A percentile compares a stretch with the other conserved stretches of the same genome.
Conservation (phyloP, 2,888 invertebrate genomes). For the Syrphus vitripennis region DNA sequence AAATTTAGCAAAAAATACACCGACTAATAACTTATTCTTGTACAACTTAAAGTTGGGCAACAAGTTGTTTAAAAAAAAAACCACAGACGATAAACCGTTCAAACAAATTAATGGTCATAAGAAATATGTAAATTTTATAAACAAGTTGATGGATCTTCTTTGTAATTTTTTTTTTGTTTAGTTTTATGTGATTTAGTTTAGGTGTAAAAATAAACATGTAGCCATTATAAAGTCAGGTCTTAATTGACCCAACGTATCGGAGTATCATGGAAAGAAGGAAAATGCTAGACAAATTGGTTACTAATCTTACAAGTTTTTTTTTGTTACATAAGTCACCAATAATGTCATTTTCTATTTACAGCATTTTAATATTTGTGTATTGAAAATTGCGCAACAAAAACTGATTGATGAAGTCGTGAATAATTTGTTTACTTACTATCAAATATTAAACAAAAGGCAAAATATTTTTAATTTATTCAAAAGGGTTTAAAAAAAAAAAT, state of each 20-base stretch:
- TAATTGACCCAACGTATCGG: not conserved
- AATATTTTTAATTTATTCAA: not conserved
- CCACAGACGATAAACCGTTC: constrained; percentile 11
- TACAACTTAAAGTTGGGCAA: constrained; percentile 33
- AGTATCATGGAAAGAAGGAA: not conserved
- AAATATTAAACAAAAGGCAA: not conserved
- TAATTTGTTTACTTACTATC: not conserved
- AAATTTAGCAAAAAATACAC: constrained; percentile 34
- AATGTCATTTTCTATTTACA: not conserved
- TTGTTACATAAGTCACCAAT: not conserved
- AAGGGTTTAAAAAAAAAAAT: not conserved
- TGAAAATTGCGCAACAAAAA: not conserved
- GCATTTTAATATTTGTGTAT: not conserved
- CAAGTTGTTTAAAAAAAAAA: constrained; percentile 5
- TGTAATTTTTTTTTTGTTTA: not conserved
- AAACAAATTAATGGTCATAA: constrained; percentile 39
- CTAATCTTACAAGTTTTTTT: not conserved
- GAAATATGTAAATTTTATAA: constrained; percentile 60
- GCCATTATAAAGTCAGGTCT: not conserved
- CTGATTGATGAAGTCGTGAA: not conserved
- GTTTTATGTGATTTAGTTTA: not conserved
- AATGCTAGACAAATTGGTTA: not conserved
- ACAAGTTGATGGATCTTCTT: not conserved
- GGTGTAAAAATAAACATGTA: constrained; percentile 3
- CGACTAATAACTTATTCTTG: constrained; percentile 36